A percentile compares a stretch with the other conserved stretches of the same genome.
Conservation (phyloP, 2,888 invertebrate species). For the Melanargia galathea region DNA sequence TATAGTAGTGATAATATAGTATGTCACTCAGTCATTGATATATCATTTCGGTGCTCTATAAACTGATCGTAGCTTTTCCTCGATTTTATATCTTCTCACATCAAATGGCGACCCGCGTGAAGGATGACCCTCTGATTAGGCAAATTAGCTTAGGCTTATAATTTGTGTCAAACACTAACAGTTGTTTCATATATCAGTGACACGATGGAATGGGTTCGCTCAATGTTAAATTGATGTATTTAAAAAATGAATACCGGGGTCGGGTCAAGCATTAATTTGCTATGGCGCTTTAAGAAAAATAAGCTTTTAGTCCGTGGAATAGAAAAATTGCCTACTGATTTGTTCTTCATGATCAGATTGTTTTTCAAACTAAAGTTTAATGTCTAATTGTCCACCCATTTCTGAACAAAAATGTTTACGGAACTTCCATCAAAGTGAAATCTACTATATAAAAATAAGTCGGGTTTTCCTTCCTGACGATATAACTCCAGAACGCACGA, state of each 20-base stretch:
- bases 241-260: constrained; percentile 20
- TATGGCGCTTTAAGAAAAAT: neutral
- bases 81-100: constrained; percentile 21
- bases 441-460: too few relatives aligned
- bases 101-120: constrained; percentile 22
- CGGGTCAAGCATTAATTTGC: constrained; percentile 12
- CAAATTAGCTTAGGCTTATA: constrained; percentile 25
- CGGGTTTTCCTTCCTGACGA: too few relatives aligned
- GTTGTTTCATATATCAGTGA: constrained; percentile 14
- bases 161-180: constrained; percentile 17
- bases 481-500: too few relatives aligned
- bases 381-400: too few relatives aligned
- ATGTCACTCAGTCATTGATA: constrained; percentile 25
- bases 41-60: constrained; percentile 23
- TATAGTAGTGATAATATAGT: constrained; percentile 1
- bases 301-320: neutral
- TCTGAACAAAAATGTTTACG: too few relatives aligned
- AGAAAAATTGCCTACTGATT: neutral
- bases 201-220: constrained; percentile 3
- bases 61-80: constrained; percentile 18
- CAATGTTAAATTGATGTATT: constrained; percentile 12
- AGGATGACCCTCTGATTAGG: constrained; percentile 19
- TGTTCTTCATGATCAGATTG: too few relatives aligned
- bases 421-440: too few relatives aligned
- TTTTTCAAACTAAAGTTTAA: too few relatives aligned